Evolutionary conservation across 2,113 vertebrate genomes (phyloP).

Genomic region (Lepus americanus): DNA sequence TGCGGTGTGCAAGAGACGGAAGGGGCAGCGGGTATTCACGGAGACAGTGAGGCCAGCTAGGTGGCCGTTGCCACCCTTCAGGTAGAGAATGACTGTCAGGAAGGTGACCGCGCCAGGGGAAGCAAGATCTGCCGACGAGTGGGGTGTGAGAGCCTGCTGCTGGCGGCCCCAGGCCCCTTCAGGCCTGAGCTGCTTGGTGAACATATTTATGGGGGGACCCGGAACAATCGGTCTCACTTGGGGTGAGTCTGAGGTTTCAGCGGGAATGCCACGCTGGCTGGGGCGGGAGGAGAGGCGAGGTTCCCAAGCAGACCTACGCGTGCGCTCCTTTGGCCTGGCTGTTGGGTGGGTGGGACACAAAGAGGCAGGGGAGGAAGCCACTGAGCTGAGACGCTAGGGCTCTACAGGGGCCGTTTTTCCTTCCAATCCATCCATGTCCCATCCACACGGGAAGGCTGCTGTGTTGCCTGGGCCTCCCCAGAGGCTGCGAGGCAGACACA

Average conservation of each 20-base stretch:
- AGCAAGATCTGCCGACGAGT: neutral
- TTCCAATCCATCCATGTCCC: neutral
- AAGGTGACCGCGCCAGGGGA: no score
- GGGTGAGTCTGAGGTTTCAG: neutral
- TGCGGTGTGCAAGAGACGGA: neutral
- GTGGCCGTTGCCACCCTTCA: neutral
- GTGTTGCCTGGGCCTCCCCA: slow-evolving; percentile 4
- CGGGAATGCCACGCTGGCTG: neutral
- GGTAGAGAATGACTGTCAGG: neutral
- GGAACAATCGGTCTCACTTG: neutral
- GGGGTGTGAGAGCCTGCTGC: neutral
- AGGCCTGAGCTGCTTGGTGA: neutral
- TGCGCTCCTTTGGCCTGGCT: neutral
- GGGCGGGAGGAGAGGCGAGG: neutral
- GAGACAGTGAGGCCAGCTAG: neutral
- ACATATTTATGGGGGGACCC: accelerated
- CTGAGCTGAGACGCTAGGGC: neutral
- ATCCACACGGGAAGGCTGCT: slow-evolving; percentile 42
- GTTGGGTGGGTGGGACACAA: neutral
- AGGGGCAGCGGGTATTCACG: accelerated
- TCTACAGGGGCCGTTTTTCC: slow-evolving; percentile 60
- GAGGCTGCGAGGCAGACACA: slow-evolving; percentile 21
- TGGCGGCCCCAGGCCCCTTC: neutral
- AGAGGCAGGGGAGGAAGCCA: neutral
- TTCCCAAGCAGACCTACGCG: neutral